Evolutionary conservation across 2,797 vertebrate genomes (phyloP), one percentile per base, ranked within the genome.

Genomic region (Phalloptychus januarius): DNA sequence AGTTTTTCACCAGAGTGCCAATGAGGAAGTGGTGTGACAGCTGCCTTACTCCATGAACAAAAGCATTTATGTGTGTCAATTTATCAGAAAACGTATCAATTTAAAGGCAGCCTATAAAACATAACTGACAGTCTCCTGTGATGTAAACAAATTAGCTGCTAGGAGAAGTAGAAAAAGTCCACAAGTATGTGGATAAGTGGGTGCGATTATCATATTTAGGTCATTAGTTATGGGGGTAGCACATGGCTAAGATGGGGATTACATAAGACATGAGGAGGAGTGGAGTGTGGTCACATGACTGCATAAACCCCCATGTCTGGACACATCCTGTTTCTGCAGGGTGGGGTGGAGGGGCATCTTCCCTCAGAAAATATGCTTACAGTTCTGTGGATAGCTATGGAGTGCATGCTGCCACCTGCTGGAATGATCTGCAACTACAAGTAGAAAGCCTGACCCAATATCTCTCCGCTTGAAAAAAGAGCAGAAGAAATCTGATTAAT

Each of bases 191-290:
- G 15, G 33, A n/a, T 74, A 84, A 82, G 28, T 78, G 83, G 42
- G 81, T 73, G 58, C 72, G 44, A 67, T 83, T 73, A 78, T 31
- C 77, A 79, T 58, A 87, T 82, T 74, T 40, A 87, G 86, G 85
- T 88, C 87, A 90, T 79, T 61, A 76, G 79, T 75, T 85, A 31
- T 31, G 61, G 56, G 48, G 81, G 81, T 73, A 78, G 85, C 87
- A 88, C 83, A 88, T 85, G 87, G 83, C 56, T 70, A 84, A 83
- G 81, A 81, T 42, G 83, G 74, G 81, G 84, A 90, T 94, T 90
- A 93, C 79, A 85, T 92, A 93, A 93, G 86, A 85, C 80, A 69
- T 7, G 77, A 87, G 83, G 86, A 87, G 86, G 88, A 90, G 81
- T 80, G 52, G 71, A 76, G 73, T 5, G 0, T 71, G 83, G 74